phyloP scores from a whole-genome alignment of 2,888 invertebrate genomes.

The Malachius bipustulatus region DNA sequence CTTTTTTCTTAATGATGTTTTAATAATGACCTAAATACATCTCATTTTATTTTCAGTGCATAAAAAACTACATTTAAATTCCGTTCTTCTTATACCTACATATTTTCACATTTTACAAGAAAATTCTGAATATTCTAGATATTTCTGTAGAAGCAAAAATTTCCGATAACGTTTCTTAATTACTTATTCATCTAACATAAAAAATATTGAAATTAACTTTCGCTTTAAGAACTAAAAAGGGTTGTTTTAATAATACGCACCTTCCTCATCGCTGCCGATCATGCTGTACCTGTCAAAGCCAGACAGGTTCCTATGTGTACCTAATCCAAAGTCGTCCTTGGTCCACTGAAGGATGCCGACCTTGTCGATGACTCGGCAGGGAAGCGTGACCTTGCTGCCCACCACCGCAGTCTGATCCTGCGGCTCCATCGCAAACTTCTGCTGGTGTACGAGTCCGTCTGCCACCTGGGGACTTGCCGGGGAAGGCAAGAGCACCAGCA shows the following conservation, averaged over 20 bases:
- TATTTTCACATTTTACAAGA: too few species aligned
- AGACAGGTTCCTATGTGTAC: slow-evolving; percentile 77
- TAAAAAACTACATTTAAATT: too few species aligned
- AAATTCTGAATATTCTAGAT: too few species aligned
- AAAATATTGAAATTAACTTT: slow-evolving; percentile 8
- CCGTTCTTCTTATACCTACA: too few species aligned
- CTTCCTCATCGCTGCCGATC: slow-evolving; percentile 93
- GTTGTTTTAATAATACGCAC: slow-evolving; percentile 43
- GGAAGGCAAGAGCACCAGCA: too few species aligned
- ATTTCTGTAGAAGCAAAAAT: not conserved
- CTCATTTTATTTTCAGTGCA: too few species aligned
- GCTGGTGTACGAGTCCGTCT: slow-evolving; percentile 42
- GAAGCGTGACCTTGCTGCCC: slow-evolving; percentile 77
- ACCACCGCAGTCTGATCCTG: slow-evolving; percentile 83
- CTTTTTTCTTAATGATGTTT: too few species aligned
- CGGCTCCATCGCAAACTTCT: slow-evolving; percentile 87
- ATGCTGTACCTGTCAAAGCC: slow-evolving; percentile 91
- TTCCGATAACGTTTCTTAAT: not conserved
- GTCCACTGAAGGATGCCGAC: slow-evolving; percentile 93
- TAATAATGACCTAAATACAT: too few species aligned
- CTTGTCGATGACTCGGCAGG: slow-evolving; percentile 81
- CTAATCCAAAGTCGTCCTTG: slow-evolving; percentile 90
- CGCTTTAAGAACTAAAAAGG: slow-evolving; percentile 11
- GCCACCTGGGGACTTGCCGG: too few species aligned
- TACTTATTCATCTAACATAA: not conserved